Evolutionary conservation across 1,140 invertebrate genomes (phyloP).

Genomic region (Neocloeon triangulifer): DNA sequence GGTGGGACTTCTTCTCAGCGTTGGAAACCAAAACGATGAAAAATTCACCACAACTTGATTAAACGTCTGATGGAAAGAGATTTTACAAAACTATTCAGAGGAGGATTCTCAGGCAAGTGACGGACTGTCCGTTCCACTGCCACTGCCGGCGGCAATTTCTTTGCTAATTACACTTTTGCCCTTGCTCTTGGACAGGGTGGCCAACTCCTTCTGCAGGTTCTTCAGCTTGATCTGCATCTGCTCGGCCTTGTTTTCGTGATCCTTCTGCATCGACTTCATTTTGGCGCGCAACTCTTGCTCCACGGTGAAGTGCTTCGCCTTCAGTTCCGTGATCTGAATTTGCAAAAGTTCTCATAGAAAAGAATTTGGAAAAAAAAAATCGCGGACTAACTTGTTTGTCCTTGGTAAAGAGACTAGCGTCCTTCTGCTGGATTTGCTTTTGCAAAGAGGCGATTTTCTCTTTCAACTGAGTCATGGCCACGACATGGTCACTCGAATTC

Average conservation of each 20-base stretch:
- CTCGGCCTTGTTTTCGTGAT: slow-evolving; percentile 57
- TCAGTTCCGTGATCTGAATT: slow-evolving; percentile 74
- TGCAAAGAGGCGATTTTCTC: slow-evolving; percentile 85
- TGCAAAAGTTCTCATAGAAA: too few species aligned
- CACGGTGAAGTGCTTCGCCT: slow-evolving; percentile 71
- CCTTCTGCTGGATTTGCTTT: slow-evolving; percentile 67
- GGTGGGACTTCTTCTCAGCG: too few species aligned
- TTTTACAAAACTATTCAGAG: too few species aligned
- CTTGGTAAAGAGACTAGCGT: slow-evolving; percentile 65
- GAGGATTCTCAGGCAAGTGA: too few species aligned
- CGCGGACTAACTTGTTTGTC: slow-evolving; percentile 55
- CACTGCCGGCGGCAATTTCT: slow-evolving; percentile 33
- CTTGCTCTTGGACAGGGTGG: slow-evolving; percentile 52
- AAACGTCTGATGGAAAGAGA: too few species aligned
- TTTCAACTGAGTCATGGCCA: slow-evolving; percentile 79
- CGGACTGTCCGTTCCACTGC: slow-evolving; percentile 52
- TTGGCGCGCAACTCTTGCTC: slow-evolving; percentile 67
- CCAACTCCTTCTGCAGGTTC: slow-evolving; percentile 57
- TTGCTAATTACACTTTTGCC: slow-evolving; percentile 31
- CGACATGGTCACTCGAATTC: slow-evolving; percentile 78
- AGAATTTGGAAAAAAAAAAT: too few species aligned
- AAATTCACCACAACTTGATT: too few species aligned
- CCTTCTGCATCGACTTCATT: slow-evolving; percentile 57
- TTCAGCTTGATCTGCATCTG: slow-evolving; percentile 57
- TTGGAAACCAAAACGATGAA: too few species aligned